phyloP scores from a whole-genome alignment of 2,888 invertebrate genomes.

The Toxonevra muliebris region DNA sequence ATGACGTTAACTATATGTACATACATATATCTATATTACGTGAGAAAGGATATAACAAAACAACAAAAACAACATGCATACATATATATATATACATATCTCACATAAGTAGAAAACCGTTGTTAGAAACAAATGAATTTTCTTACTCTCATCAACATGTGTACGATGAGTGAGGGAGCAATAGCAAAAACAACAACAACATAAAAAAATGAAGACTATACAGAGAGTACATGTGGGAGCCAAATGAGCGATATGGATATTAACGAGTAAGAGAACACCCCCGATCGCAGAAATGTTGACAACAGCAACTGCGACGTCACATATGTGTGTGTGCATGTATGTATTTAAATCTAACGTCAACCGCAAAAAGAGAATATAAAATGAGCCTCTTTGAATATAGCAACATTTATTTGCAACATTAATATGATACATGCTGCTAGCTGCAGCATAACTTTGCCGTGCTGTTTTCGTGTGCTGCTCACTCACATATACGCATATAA shows the following conservation, averaged over 20 bases:
- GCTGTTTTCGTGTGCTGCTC: too few relatives aligned
- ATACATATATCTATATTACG: slow-evolving; percentile 43
- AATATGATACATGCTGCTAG: too few relatives aligned
- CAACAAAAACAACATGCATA: slow-evolving; percentile 19
- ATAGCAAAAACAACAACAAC: slow-evolving; percentile 3
- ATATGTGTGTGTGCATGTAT: slow-evolving; percentile 4
- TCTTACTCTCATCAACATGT: not conserved
- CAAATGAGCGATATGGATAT: not conserved
- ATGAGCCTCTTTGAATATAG: too few relatives aligned
- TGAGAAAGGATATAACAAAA: slow-evolving; percentile 28
- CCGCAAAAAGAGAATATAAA: too few relatives aligned
- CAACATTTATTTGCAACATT: too few relatives aligned
- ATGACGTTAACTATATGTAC: not conserved
- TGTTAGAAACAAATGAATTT: not conserved
- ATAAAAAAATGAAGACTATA: not conserved
- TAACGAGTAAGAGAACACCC: not conserved
- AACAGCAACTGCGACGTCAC: too few relatives aligned
- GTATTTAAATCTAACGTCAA: not conserved
- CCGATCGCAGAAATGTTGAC: not conserved
- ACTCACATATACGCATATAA: too few relatives aligned
- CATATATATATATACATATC: slow-evolving; percentile 47
- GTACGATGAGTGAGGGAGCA: slow-evolving; percentile 4
- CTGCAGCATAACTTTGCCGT: too few relatives aligned
- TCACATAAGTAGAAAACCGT: slow-evolving; percentile 7
- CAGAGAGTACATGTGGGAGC: slow-evolving; percentile 2